Conservation (phyloP, 2,113 vertebrate genomes). For the Callopanchax toddi region DNA sequence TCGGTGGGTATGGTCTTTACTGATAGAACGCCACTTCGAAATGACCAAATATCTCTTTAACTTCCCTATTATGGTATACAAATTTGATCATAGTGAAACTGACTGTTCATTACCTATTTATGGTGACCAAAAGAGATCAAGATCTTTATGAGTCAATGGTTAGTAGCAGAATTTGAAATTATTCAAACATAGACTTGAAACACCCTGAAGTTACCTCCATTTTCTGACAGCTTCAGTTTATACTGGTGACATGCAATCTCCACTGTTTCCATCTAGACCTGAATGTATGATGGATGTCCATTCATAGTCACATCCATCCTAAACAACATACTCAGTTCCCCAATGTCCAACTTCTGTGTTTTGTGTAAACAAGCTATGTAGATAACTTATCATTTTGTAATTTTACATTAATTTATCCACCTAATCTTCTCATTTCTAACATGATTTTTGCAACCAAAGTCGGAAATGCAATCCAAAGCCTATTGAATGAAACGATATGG, state of each 20-base stretch:
- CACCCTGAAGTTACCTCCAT: neutral
- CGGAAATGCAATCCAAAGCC: neutral
- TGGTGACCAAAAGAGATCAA: too few relatives aligned
- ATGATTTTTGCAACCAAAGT: conserved; percentile 38
- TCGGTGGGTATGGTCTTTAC: too few relatives aligned
- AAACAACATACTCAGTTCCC: conserved; percentile 30
- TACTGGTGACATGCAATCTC: too few relatives aligned
- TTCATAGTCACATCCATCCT: neutral
- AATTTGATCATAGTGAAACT: too few relatives aligned
- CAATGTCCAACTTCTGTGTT: conserved; percentile 7
- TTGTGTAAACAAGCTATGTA: neutral
- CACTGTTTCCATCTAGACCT: neutral
- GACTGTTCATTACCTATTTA: too few relatives aligned
- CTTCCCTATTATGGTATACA: too few relatives aligned
- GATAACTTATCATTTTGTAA: conserved; percentile 4
- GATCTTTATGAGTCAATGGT: too few relatives aligned
- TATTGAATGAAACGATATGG: neutral
- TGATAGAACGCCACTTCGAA: too few relatives aligned
- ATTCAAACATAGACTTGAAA: too few relatives aligned
- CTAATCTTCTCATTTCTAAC: conserved; percentile 11
- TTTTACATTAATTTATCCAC: neutral
- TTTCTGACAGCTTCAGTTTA: too few relatives aligned
- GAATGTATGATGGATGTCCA: neutral
- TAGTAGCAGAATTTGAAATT: too few relatives aligned
- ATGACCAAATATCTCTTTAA: too few relatives aligned